Conservation (phyloP, 2,888 invertebrate species). For the Thera obeliscata region DNA sequence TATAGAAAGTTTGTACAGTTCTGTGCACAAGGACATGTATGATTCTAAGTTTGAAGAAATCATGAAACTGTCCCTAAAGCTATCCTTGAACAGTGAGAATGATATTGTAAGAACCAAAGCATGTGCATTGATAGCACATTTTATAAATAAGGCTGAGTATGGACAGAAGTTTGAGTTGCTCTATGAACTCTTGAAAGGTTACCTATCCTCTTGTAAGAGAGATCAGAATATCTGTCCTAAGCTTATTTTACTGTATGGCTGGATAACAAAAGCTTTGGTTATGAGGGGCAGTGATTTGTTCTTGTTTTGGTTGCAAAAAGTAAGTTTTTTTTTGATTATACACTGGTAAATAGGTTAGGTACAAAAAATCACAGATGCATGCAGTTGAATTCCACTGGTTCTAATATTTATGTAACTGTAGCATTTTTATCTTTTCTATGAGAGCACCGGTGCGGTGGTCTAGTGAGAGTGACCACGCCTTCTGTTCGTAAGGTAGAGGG, state of each 20-base stretch:
- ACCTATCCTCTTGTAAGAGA: conserved; percentile 52
- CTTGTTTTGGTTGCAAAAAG: conserved; percentile 74
- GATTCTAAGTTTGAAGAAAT: conserved; percentile 63
- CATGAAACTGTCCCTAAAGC: conserved; percentile 60
- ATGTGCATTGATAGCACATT: conserved; percentile 81
- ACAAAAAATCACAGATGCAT: too few species aligned
- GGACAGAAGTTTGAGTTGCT: conserved; percentile 69
- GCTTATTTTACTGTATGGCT: conserved; percentile 69
- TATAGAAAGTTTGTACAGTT: conserved; percentile 80
- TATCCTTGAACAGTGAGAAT: conserved; percentile 65
- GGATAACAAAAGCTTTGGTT: conserved; percentile 72
- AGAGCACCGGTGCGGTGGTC: too few species aligned
- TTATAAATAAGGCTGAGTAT: conserved; percentile 83
- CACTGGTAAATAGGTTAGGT: too few species aligned
- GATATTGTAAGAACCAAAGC: conserved; percentile 67
- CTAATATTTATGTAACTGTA: too few species aligned
- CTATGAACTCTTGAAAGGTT: conserved; percentile 64
- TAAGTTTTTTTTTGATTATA: too few species aligned
- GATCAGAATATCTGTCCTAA: conserved; percentile 55
- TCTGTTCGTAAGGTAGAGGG: too few species aligned
- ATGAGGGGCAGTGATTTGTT: conserved; percentile 70
- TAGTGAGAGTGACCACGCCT: too few species aligned
- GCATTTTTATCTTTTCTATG: too few species aligned
- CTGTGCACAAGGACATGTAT: conserved; percentile 70
- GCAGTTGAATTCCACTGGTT: too few species aligned